Evolutionary conservation across 2,113 vertebrate genomes (phyloP), one percentile per base, ranked within the genome.

Genomic region (Taurulus bubalis): DNA sequence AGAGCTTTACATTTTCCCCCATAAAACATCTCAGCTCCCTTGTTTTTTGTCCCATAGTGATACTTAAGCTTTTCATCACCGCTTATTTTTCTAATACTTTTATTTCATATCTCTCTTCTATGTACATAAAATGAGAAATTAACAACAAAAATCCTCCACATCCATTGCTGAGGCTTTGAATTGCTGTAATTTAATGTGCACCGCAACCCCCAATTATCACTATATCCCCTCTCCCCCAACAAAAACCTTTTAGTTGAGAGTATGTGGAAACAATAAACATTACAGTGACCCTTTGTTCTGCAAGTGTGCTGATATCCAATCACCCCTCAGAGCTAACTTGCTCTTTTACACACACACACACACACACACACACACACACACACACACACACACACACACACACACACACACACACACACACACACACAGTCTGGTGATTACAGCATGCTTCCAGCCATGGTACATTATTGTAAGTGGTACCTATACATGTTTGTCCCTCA

Each of bases 241-340:
- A 83, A 77, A 80, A 74, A 9, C 56, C 11, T 79, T 63, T 68
- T 40, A 42, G 28, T 47, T 26, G 59, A 77, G 53, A 76, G 62
- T 65, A 64, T 47, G 34, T 68, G 58, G 58, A 73, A 49, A 86
- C 59, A 72, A 12, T 73, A 55, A 49, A 62, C 62, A 65, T 58
- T n/a, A 58, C 12, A 51, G 22, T 64, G 64, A 47, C 45, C 45
- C 76, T 79, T 76, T 49, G 36, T 72, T 80, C 28, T 9, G 20
- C 20, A 28, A 56, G 38, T 40, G 8, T 36, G 63, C 42, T 74
- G 49, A 71, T 12, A 18, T 40, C 51, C 40, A 42, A 66, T 77
- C 38, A 40, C 10, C 26, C 60, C 45, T 63, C 38, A 70, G 16
- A 83, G 32, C 59, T 28, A 36, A 34, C 38, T 56, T 22, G 20